phyloP scores from a whole-genome alignment of 2,888 invertebrate species.

The Trissolcus japonicus region DNA sequence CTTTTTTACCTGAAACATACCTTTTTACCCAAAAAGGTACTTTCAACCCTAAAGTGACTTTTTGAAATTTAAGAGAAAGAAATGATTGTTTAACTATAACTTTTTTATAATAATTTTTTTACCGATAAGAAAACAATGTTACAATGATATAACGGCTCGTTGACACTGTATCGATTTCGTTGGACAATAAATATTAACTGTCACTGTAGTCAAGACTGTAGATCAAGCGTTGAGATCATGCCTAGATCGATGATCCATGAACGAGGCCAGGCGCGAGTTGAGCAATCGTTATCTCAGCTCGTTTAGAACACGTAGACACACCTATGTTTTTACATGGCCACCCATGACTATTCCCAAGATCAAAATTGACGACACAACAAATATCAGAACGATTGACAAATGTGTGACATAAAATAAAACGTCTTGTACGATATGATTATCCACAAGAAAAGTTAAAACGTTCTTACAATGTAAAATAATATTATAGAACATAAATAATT shows the following conservation, averaged over 20 bases:
- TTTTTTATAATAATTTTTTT: background rate
- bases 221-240: constrained; percentile 21
- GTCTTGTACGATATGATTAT: too few relatives aligned
- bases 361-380: too few relatives aligned
- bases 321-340: constrained; percentile 12
- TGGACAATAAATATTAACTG: constrained; percentile 17
- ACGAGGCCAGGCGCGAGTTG: constrained; percentile 42
- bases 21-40: too few relatives aligned
- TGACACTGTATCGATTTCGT: constrained; percentile 16
- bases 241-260: constrained; percentile 47
- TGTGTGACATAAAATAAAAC: background rate
- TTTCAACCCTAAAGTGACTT: background rate
- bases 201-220: constrained; percentile 16
- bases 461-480: too few relatives aligned
- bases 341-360: background rate
- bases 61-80: background rate
- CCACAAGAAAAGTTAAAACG: too few relatives aligned
- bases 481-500: too few relatives aligned
- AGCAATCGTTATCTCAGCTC: constrained; percentile 40
- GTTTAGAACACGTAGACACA: constrained; percentile 36
- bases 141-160: constrained; percentile 26
- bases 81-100: background rate
- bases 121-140: constrained; percentile 4
- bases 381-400: background rate
- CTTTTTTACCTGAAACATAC: too few relatives aligned